Conservation (phyloP, 2,888 invertebrate genomes). For the Xylocampa areola region DNA sequence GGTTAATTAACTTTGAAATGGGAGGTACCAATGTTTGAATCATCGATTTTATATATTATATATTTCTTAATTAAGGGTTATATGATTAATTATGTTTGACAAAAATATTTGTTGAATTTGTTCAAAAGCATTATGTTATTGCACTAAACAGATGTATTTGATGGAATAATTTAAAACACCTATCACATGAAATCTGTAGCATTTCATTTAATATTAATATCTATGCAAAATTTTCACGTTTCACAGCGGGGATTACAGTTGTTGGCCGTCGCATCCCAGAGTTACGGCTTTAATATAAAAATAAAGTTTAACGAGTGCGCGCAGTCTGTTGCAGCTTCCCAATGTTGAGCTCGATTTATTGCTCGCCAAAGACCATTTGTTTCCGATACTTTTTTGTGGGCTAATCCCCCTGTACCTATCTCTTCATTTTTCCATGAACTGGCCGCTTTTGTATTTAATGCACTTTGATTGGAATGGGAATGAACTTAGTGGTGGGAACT, state of each 20-base stretch:
- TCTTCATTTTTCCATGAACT: slow-evolving; percentile 55
- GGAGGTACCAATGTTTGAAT: too few species aligned
- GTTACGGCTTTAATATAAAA: slow-evolving; percentile 88
- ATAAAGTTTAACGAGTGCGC: slow-evolving; percentile 86
- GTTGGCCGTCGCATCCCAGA: slow-evolving; percentile 75
- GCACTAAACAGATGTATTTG: neutral
- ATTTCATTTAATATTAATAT: slow-evolving; percentile 62
- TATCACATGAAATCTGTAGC: slow-evolving; percentile 26
- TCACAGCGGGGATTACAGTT: slow-evolving; percentile 80
- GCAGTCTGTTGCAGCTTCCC: slow-evolving; percentile 82
- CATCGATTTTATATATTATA: too few species aligned
- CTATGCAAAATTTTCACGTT: slow-evolving; percentile 72
- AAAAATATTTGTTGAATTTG: neutral
- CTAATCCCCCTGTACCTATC: slow-evolving; percentile 68
- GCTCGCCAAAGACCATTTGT: slow-evolving; percentile 77
- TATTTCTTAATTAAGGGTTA: too few species aligned
- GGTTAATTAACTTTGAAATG: too few species aligned
- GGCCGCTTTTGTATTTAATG: slow-evolving; percentile 44
- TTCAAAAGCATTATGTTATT: neutral
- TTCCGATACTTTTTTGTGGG: slow-evolving; percentile 77
- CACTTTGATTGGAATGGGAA: slow-evolving; percentile 37
- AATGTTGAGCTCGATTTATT: slow-evolving; percentile 86
- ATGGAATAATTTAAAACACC: slow-evolving; percentile 16
- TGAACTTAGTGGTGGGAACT: slow-evolving; percentile 26
- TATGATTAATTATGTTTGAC: too few species aligned